Percentiles rank a stretch among this genome's conserved stretches.
Evolutionary conservation across 2,113 vertebrate species (phyloP).

Genomic region (Cacatua alba): DNA sequence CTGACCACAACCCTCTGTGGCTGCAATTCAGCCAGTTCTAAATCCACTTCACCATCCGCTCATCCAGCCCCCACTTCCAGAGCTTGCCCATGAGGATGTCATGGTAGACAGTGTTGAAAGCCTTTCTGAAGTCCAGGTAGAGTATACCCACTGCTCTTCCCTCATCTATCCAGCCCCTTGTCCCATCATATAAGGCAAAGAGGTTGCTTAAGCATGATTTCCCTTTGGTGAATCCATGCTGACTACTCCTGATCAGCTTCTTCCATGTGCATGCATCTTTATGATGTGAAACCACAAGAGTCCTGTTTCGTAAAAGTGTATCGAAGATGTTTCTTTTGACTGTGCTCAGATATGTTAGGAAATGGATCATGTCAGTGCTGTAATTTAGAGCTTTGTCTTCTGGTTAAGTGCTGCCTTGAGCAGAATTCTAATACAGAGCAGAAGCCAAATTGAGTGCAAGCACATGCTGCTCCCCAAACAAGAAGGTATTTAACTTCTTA

Average conservation of each 20-base stretch:
- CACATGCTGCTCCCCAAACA: not conserved
- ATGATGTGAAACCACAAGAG: not conserved
- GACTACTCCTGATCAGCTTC: not conserved
- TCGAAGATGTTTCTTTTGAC: not conserved
- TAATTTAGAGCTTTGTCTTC: not conserved
- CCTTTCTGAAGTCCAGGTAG: not conserved
- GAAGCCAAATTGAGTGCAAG: not conserved
- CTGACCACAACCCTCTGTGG: not conserved
- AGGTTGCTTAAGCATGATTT: not conserved
- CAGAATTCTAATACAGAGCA: not conserved
- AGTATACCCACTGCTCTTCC: not conserved
- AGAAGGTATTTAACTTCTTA: not conserved
- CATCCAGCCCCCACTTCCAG: not conserved
- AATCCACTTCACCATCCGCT: not conserved
- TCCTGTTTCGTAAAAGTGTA: conserved; percentile 14
- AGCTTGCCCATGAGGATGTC: not conserved
- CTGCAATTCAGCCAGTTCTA: not conserved
- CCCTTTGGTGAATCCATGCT: not conserved
- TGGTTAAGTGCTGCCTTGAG: not conserved
- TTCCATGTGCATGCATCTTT: not conserved
- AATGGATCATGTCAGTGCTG: not conserved
- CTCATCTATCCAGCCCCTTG: not conserved
- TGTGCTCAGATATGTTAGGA: not conserved
- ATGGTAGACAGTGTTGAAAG: not conserved
- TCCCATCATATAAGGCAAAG: not conserved